Percentiles rank a stretch among this genome's conserved stretches.
Conservation (phyloP, 2,113 vertebrate species). For the Xenus cinereus region DNA sequence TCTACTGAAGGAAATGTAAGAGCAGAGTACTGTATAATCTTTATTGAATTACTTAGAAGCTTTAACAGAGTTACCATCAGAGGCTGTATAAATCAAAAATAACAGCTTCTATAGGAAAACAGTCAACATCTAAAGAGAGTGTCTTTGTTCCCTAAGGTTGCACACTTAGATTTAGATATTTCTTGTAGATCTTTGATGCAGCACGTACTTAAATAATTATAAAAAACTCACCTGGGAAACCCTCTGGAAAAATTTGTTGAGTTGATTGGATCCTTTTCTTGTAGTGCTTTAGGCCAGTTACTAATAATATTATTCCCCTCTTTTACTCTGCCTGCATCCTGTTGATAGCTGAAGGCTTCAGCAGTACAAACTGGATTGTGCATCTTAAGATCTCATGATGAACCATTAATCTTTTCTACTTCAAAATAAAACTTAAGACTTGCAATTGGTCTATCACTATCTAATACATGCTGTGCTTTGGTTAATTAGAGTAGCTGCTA, state of each 20-base stretch:
- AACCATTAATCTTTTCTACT: background rate
- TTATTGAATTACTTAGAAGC: conserved; percentile 61
- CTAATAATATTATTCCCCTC: background rate
- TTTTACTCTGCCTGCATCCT: background rate
- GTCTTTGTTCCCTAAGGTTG: conserved; percentile 24
- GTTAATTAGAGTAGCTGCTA: background rate
- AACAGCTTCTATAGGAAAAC: conserved; percentile 47
- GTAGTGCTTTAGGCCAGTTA: background rate
- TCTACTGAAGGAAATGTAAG: conserved; percentile 45
- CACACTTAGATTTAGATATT: conserved; percentile 40
- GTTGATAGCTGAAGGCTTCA: background rate
- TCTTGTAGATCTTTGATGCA: conserved; percentile 5
- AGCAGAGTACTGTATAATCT: conserved; percentile 27
- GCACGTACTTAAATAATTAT: conserved; percentile 15
- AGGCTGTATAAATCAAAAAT: conserved; percentile 64
- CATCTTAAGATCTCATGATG: background rate
- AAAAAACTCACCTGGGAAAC: conserved; percentile 22
- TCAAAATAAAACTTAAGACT: background rate
- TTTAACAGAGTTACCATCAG: conserved; percentile 41
- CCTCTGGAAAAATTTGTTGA: background rate
- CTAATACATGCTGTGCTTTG: background rate
- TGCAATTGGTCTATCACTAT: background rate
- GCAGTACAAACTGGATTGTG: background rate
- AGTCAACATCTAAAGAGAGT: conserved; percentile 45
- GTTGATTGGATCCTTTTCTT: background rate